Conservation (phyloP, 2,888 invertebrate genomes). For the Cyrtodaria siliqua region DNA sequence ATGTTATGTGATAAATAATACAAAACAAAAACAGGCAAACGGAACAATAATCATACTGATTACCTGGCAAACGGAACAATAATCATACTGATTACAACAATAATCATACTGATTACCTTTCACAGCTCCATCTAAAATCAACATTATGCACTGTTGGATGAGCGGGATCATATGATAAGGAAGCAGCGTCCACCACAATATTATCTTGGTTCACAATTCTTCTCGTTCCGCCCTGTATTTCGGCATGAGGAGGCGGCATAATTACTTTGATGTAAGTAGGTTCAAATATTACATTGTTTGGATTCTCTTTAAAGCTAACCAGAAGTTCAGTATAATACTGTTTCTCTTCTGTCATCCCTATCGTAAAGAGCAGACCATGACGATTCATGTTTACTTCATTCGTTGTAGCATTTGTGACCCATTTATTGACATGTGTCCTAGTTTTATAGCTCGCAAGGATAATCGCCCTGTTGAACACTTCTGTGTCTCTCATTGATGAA, state of each 20-base stretch:
- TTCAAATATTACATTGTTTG: constrained; percentile 56
- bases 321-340: constrained; percentile 43
- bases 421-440: constrained; percentile 51
- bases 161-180: constrained; percentile 62
- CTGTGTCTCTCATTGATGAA: constrained; percentile 58
- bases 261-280: constrained; percentile 56
- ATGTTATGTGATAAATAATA: no score
- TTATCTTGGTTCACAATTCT: constrained; percentile 18
- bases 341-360: constrained; percentile 37
- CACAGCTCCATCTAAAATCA: constrained; percentile 18
- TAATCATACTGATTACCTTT: constrained; percentile 24
- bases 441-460: constrained; percentile 37
- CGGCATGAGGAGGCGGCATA: constrained; percentile 61
- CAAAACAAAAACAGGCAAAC: no score
- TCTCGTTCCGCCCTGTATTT: constrained; percentile 58
- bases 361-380: constrained; percentile 51
- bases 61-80: no score
- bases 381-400: constrained; percentile 17
- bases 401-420: constrained; percentile 36
- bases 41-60: no score
- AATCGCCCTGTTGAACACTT: constrained; percentile 59
- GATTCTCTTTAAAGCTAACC: constrained; percentile 57
- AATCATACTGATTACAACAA: no score
- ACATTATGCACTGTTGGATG: not conserved
- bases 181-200: constrained; percentile 47